phyloP scores from a whole-genome alignment of 92 coral and sea anemone genomes.

The Porites lobata region DNA sequence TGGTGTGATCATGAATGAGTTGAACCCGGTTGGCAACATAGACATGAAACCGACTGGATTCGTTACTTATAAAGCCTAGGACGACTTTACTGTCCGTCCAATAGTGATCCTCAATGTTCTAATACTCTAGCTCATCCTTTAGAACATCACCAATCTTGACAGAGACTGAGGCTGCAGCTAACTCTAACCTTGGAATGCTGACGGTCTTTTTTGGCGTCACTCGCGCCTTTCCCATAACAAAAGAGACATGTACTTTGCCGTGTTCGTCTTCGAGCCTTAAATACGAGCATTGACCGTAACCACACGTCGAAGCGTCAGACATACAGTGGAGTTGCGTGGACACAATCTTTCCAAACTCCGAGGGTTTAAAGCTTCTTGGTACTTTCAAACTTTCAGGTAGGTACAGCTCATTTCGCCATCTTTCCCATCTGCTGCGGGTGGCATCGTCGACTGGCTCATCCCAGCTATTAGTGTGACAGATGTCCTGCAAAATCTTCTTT shows the following conservation, averaged over 20 bases:
- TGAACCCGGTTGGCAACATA: constrained; percentile 71
- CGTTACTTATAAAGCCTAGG: constrained; percentile 69
- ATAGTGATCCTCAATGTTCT: constrained; percentile 30
- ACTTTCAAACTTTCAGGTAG: constrained; percentile 50
- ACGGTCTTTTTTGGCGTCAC: constrained; percentile 43
- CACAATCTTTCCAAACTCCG: constrained; percentile 57
- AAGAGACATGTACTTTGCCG: constrained; percentile 7
- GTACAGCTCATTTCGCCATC: constrained; percentile 62
- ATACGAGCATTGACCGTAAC: constrained; percentile 73
- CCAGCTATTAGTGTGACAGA: no score
- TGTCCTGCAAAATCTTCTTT: no score
- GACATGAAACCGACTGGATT: constrained; percentile 64
- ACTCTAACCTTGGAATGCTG: constrained; percentile 65
- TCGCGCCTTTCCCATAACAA: constrained; percentile 67
- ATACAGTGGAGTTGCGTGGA: constrained; percentile 64
- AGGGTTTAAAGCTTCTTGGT: constrained; percentile 75
- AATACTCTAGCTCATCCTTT: no score
- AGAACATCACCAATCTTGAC: constrained; percentile 49
- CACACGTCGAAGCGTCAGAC: constrained; percentile 71
- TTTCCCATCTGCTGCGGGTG: constrained; percentile 43
- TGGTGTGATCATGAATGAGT: constrained; percentile 51
- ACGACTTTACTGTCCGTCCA: constrained; percentile 78
- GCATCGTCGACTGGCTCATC: no score
- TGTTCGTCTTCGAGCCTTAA: constrained; percentile 64
- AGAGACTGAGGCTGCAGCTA: constrained; percentile 71